These are phyloP conservation scores for Meriones psammophilus DNA, from an alignment of 2,797 vertebrate genomes.

Conservation along the genomic window DNA sequence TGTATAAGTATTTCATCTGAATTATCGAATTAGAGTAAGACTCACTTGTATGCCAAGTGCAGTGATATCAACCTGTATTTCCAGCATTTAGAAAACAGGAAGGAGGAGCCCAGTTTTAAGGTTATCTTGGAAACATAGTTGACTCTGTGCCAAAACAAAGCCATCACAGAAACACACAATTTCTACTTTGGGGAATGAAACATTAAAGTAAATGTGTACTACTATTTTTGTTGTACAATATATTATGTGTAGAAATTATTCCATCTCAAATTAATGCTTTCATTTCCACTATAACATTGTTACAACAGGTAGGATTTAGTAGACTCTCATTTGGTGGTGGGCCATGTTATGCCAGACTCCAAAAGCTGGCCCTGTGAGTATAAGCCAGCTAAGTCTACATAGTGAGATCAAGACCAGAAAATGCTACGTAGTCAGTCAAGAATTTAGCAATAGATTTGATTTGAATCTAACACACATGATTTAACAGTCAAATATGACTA, in stretches of 20 bases:
- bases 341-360: not conserved
- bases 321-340: not conserved
- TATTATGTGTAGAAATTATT: not conserved
- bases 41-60: not conserved
- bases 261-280: not conserved
- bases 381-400: not conserved
- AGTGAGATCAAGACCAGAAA: not conserved
- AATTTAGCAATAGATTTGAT: not conserved
- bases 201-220: not conserved
- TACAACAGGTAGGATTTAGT: not conserved
- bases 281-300: not conserved
- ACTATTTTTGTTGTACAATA: not conserved
- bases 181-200: not conserved
- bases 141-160: not conserved
- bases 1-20: not conserved
- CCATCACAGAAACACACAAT: not conserved
- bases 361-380: not conserved
- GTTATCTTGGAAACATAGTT: not conserved
- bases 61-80: not conserved
- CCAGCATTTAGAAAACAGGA: not conserved
- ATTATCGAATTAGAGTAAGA: not conserved
- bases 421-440: too few species aligned
- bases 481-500: not conserved
- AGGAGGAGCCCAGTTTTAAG: not conserved
- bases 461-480: not conserved